phyloP scores from a whole-genome alignment of 2,888 invertebrate species.

The Euphydryas editha region DNA sequence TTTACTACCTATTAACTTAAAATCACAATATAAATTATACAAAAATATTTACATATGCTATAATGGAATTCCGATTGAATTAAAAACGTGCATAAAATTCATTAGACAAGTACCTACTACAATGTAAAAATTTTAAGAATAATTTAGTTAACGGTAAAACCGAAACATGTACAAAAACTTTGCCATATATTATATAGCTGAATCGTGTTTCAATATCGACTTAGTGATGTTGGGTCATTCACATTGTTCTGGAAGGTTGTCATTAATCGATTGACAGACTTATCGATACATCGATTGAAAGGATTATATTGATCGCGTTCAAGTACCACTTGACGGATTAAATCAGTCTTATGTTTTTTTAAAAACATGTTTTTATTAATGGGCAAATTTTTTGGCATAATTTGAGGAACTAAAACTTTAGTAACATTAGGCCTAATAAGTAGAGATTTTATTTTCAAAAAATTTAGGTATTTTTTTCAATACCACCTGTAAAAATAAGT shows the following conservation, averaged over 20 bases:
- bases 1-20: background rate
- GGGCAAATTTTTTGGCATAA: background rate
- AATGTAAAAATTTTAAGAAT: constrained; percentile 1
- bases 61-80: background rate
- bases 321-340: constrained; percentile 43
- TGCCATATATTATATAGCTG: constrained; percentile 12
- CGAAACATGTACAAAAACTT: background rate
- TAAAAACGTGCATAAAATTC: background rate
- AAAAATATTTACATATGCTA: background rate
- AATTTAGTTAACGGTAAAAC: constrained; percentile 10
- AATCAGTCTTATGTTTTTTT: background rate
- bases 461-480: too few species aligned
- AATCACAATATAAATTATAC: background rate
- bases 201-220: constrained; percentile 21
- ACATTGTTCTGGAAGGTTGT: constrained; percentile 34
- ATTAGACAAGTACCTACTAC: background rate
- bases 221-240: constrained; percentile 31
- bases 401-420: background rate
- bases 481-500: too few species aligned
- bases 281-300: constrained; percentile 47
- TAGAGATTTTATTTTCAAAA: too few species aligned
- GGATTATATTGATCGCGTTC: constrained; percentile 49
- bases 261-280: constrained; percentile 47
- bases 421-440: too few species aligned
- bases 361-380: background rate